phyloP scores from a whole-genome alignment of 1,140 invertebrate species.

The Danaus melanippus region DNA sequence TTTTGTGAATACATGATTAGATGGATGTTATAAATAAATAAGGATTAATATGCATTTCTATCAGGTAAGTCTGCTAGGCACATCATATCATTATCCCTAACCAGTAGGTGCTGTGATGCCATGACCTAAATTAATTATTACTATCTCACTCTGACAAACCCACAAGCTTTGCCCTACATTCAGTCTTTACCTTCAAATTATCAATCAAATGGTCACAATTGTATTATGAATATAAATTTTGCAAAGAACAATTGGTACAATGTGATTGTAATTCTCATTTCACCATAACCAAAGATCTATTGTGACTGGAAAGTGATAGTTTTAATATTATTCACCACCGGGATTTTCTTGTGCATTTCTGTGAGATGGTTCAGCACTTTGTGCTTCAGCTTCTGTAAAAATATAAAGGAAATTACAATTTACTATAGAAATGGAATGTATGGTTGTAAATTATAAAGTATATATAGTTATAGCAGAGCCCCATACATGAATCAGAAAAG shows the following conservation, averaged over 20 bases:
- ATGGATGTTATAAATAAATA: too few relatives aligned
- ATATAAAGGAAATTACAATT: slow-evolving; percentile 22
- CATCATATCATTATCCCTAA: slow-evolving; percentile 13
- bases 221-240: too few relatives aligned
- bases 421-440: slow-evolving; percentile 1
- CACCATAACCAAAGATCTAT: slow-evolving; percentile 26
- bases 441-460: neutral
- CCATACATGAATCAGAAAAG: slow-evolving; percentile 3
- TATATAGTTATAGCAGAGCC: neutral
- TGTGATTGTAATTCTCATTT: too few relatives aligned
- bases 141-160: slow-evolving; percentile 34
- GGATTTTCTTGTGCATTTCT: slow-evolving; percentile 42
- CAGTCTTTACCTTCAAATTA: slow-evolving; percentile 35
- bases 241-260: too few relatives aligned
- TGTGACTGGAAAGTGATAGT: slow-evolving; percentile 25
- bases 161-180: slow-evolving; percentile 30
- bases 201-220: too few relatives aligned
- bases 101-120: slow-evolving; percentile 26
- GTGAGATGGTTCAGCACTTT: slow-evolving; percentile 49
- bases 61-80: slow-evolving; percentile 15
- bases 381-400: slow-evolving; percentile 53
- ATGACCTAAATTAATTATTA: slow-evolving; percentile 19
- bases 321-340: slow-evolving; percentile 31
- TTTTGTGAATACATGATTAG: too few relatives aligned
- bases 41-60: neutral